Evolutionary conservation across 2,797 vertebrate genomes (phyloP).

Genomic region (Linurgus olivaceus): DNA sequence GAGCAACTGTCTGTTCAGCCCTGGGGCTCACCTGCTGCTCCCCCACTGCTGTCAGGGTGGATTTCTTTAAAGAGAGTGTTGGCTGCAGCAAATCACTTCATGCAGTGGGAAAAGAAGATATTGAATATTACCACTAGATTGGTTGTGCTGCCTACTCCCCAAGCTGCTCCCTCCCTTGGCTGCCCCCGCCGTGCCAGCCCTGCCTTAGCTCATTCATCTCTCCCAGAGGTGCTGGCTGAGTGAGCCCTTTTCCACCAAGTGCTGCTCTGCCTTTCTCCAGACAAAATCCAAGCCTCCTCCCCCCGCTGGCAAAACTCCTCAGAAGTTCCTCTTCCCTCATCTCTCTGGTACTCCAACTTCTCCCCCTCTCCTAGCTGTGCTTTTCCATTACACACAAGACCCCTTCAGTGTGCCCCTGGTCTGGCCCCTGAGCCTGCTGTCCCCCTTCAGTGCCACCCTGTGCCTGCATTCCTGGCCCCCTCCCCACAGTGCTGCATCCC

Average conservation of each 20-base stretch:
- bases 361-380: not conserved
- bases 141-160: not conserved
- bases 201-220: not conserved
- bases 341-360: not conserved
- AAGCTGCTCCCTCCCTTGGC: not conserved
- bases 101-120: not conserved
- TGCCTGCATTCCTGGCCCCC: not conserved
- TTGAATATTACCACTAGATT: not conserved
- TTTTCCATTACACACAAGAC: not conserved
- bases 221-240: not conserved
- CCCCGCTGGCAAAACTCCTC: not conserved
- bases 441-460: rapidly evolving
- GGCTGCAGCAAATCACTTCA: not conserved
- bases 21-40: constrained; percentile 43
- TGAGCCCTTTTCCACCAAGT: rapidly evolving
- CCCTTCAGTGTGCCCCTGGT: not conserved
- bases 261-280: not conserved
- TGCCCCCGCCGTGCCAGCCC: not conserved
- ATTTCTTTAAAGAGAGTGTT: not conserved
- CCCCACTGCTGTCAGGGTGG: not conserved
- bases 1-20: constrained; percentile 19
- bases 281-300: not conserved
- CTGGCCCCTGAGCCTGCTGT: not conserved
- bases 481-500: not conserved
- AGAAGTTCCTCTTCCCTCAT: not conserved